phyloP scores from a whole-genome alignment of 2,113 vertebrate genomes.

The Axis porcinus region DNA sequence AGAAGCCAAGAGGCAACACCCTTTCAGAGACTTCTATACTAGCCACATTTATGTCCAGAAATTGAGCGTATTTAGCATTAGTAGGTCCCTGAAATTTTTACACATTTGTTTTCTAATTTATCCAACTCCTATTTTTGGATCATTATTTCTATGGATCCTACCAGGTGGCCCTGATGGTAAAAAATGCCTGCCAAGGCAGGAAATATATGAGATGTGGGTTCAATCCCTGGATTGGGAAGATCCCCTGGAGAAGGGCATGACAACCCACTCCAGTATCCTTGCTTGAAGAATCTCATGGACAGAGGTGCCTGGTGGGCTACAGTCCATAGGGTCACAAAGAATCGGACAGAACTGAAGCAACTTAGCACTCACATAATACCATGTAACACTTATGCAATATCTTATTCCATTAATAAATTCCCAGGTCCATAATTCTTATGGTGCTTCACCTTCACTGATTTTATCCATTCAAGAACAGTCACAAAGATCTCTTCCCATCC shows the following conservation, averaged over 20 bases:
- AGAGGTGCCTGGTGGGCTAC: not conserved
- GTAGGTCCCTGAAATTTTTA: not conserved
- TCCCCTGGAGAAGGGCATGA: not conserved
- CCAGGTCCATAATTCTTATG: not conserved
- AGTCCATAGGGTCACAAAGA: not conserved
- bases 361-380: not conserved
- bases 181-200: not conserved
- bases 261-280: not conserved
- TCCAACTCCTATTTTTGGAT: not conserved
- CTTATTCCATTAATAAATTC: not conserved
- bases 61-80: not conserved
- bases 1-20: not conserved
- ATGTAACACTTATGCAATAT: not conserved
- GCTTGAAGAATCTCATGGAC: not conserved
- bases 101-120: not conserved
- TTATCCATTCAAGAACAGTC: not conserved
- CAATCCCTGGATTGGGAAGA: not conserved
- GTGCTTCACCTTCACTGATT: not conserved
- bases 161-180: not conserved
- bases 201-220: not conserved
- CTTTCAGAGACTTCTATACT: not conserved
- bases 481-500: not conserved
- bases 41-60: not conserved
- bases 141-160: not conserved
- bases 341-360: not conserved